Base-by-base conservation (phyloP, 2,113 vertebrate genomes). In the Protomyctophum bolini region DNA sequence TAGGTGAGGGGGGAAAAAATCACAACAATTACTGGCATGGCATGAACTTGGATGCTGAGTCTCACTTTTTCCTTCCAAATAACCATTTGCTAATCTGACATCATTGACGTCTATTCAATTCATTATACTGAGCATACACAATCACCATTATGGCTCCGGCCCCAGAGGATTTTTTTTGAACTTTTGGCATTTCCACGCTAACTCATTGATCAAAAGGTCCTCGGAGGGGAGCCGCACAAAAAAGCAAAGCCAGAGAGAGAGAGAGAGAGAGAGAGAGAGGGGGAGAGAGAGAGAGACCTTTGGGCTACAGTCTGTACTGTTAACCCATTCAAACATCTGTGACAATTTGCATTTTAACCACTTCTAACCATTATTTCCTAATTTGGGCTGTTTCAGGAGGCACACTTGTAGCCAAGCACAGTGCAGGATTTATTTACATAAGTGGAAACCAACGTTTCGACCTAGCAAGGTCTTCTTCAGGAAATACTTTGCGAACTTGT, bases 61-160 rank as follows among this genome's bases (percentile, higher is more conserved):
- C 5, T 41, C 33, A 41, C 33, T 41, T 41, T 21, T 41, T 41
- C 33, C 59, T 72, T 72, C 62, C 61, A 72, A 72, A 69, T 56
- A 68, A 65, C n/a, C 72, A 82, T 72, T 75, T 72, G 68, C 76
- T 72, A 75, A 72, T 79, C 75, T 82, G 76, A 79, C 81, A 83
- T 76, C 72, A 83, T 70, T 73, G 52, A 21, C 46, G 58, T 67
- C 76, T 63, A 66, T 83, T 73, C 66, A 75, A 66, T 82, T 79
- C 70, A 79, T 83, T 83, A 41, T 41, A 79, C 50, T 21, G 21
- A 56, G 45, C 61, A 51, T 58, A 63, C 56, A 56, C 63, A 74
- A 47, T 33, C 63, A 14, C 33, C 65, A 60, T 78, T 60, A 71
- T 70, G 58, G 58, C 59, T 56, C 50, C 33, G n/a, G 73, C 59